Percentiles rank a stretch among this genome's conserved stretches.
Evolutionary conservation across 2,113 vertebrate genomes (phyloP).

Genomic region (Hippopotamus amphibius): DNA sequence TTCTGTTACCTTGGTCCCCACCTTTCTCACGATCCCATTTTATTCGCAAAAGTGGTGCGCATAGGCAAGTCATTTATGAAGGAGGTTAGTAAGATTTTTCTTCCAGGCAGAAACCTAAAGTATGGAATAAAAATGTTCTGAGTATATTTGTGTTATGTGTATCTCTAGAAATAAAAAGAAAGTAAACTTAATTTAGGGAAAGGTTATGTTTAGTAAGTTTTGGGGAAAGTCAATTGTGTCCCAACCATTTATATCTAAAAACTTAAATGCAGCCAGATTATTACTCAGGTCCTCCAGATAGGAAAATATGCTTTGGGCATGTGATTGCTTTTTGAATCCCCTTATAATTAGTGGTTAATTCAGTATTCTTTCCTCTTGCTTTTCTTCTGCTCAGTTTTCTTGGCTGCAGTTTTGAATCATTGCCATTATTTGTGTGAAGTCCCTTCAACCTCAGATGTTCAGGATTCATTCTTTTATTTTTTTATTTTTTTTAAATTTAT

Average conservation of each 20-base stretch:
- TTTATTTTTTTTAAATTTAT: too few species aligned
- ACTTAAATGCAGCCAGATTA: neutral
- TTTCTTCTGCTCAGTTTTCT: slow-evolving; percentile 39
- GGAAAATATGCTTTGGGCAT: slow-evolving; percentile 44
- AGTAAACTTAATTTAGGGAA: slow-evolving; percentile 45
- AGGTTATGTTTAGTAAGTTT: slow-evolving; percentile 20
- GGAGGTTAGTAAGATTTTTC: slow-evolving; percentile 91
- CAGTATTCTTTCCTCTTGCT: neutral
- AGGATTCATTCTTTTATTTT: neutral
- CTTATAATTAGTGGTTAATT: slow-evolving; percentile 50
- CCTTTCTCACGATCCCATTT: slow-evolving; percentile 96
- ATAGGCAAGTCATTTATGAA: slow-evolving; percentile 99
- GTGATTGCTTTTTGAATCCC: slow-evolving; percentile 39
- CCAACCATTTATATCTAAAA: neutral
- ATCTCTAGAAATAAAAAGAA: slow-evolving; percentile 46
- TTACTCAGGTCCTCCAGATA: neutral
- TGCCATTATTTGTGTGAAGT: slow-evolving; percentile 24
- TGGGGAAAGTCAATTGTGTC: slow-evolving; percentile 11
- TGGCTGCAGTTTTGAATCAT: slow-evolving; percentile 54
- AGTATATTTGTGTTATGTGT: slow-evolving; percentile 37
- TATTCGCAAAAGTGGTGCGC: slow-evolving; percentile 97
- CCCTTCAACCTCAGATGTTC: neutral
- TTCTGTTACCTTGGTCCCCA: slow-evolving; percentile 97
- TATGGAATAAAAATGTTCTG: slow-evolving; percentile 56
- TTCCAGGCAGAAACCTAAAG: slow-evolving; percentile 49